A percentile compares a stretch with the other conserved stretches of the same genome.
Evolutionary conservation across 2,888 invertebrate genomes (phyloP).

Genomic region (Nomada flava): DNA sequence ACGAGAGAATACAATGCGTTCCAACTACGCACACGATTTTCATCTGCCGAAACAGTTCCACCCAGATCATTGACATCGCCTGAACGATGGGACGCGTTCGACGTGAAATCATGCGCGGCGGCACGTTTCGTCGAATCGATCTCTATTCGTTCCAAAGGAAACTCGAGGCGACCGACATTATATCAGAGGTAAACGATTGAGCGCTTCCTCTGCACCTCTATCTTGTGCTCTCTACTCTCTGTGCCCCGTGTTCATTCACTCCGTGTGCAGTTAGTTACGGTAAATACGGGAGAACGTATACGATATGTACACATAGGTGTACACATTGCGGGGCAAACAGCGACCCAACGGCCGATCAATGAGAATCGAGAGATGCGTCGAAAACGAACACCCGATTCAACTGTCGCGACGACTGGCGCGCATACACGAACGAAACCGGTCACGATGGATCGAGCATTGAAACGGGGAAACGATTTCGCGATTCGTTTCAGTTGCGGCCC

Average conservation of each 20-base stretch:
- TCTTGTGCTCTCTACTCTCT: not conserved
- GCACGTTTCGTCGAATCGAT: slow-evolving; percentile 25
- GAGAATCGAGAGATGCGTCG: slow-evolving; percentile 21
- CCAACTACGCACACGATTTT: slow-evolving; percentile 20
- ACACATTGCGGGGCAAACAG: not conserved
- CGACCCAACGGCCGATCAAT: slow-evolving; percentile 18
- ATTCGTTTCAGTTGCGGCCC: not conserved
- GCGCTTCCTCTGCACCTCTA: slow-evolving; percentile 8
- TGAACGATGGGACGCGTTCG: slow-evolving; percentile 6
- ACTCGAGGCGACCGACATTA: slow-evolving; percentile 7
- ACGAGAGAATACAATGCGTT: not conserved
- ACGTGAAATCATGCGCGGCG: not conserved
- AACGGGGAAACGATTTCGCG: slow-evolving; percentile 22
- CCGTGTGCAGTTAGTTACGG: not conserved
- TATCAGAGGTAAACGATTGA: slow-evolving; percentile 35
- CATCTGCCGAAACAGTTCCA: not conserved
- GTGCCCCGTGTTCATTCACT: not conserved
- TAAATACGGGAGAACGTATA: not conserved
- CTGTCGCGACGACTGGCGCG: slow-evolving; percentile 21
- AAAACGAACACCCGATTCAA: not conserved
- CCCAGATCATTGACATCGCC: slow-evolving; percentile 2
- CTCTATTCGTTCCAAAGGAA: slow-evolving; percentile 13
- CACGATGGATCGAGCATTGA: not conserved
- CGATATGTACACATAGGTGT: not conserved
- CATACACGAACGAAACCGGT: not conserved